Conservation (phyloP, 2,113 vertebrate species). For the Rattus rattus region DNA sequence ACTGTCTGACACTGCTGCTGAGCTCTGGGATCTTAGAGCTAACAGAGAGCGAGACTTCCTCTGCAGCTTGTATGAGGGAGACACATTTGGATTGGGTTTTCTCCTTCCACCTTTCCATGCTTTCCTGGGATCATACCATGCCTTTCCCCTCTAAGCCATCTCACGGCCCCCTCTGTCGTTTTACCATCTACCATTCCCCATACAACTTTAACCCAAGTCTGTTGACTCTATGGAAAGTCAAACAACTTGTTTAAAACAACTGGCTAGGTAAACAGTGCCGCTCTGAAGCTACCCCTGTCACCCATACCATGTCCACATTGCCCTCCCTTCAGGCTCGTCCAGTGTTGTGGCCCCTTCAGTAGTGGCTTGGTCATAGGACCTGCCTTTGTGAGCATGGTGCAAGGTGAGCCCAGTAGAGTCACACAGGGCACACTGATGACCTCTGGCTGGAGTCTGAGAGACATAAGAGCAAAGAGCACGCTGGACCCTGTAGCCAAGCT, state of each 20-base stretch:
- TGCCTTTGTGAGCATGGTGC: background rate
- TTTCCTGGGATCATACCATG: background rate
- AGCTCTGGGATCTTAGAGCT: background rate
- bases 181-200: background rate
- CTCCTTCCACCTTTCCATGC: background rate
- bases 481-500: conserved; percentile 11
- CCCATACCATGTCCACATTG: background rate
- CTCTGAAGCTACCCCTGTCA: background rate
- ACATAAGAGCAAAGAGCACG: background rate
- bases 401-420: background rate
- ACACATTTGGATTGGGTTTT: background rate
- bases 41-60: background rate
- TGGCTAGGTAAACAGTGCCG: background rate
- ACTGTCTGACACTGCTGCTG: background rate
- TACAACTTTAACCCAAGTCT: background rate
- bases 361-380: background rate
- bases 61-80: background rate
- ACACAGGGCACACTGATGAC: too few relatives aligned
- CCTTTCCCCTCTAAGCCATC: background rate
- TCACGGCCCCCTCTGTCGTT: too few relatives aligned
- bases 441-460: background rate
- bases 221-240: background rate
- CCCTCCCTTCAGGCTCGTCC: background rate
- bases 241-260: background rate
- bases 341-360: too few relatives aligned